phyloP scores from a whole-genome alignment of 2,113 vertebrate genomes.

The Clarias batrachus region DNA sequence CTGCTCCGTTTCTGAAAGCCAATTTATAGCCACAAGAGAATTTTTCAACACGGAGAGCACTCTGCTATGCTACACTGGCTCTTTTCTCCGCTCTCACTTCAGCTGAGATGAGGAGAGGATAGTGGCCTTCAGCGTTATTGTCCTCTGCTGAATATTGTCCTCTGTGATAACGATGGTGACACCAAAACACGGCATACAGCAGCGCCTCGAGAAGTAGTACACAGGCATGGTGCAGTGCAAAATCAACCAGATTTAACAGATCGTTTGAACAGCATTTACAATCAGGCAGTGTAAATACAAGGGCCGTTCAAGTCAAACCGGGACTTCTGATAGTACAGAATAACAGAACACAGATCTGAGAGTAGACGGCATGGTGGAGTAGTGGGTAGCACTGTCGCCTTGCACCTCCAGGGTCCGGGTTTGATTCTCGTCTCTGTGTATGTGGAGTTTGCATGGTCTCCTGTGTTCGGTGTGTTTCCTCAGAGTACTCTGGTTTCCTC shows the following conservation, averaged over 20 bases:
- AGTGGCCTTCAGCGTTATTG: conserved; percentile 43
- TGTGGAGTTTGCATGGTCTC: no score
- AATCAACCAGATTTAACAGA: not conserved
- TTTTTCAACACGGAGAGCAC: conserved; percentile 64
- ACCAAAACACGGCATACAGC: not conserved
- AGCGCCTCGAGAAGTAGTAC: not conserved
- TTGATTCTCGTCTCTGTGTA: no score
- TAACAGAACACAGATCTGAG: no score
- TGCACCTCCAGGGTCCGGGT: no score
- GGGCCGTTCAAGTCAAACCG: no score
- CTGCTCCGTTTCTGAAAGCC: conserved; percentile 67
- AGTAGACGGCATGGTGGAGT: no score
- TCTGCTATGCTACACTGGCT: conserved; percentile 61
- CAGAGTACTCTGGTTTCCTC: no score
- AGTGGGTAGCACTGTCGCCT: no score
- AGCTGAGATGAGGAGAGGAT: conserved; percentile 51
- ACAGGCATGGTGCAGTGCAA: not conserved
- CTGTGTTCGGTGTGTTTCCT: no score
- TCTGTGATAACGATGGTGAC: conserved; percentile 14
- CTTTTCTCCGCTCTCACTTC: conserved; percentile 47
- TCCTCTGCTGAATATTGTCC: conserved; percentile 6
- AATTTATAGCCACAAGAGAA: conserved; percentile 65
- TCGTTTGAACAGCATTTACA: not conserved
- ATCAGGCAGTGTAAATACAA: not conserved
- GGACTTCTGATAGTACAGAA: no score